Evolutionary conservation across 1,140 invertebrate species (phyloP).

Genomic region (Gryon sp.): DNA sequence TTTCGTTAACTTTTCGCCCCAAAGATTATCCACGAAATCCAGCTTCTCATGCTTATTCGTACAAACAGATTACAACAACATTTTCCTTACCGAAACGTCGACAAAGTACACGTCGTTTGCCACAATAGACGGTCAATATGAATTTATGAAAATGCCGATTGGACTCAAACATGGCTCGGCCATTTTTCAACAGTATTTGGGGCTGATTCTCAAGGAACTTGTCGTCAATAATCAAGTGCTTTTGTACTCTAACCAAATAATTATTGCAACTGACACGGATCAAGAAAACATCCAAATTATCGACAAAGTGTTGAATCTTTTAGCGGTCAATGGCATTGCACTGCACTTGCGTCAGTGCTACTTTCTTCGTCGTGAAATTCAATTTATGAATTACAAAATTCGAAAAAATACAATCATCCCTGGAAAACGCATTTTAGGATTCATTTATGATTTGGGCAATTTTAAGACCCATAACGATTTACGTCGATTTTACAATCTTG

Average conservation of each 20-base stretch:
- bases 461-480: not conserved
- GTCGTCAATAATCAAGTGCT: slow-evolving; percentile 5
- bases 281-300: slow-evolving; percentile 20
- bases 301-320: slow-evolving; percentile 2
- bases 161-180: slow-evolving; percentile 48
- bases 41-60: slow-evolving; percentile 44
- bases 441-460: not conserved
- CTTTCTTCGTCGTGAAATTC: slow-evolving; percentile 22
- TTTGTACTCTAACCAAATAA: slow-evolving; percentile 6
- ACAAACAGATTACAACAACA: slow-evolving; percentile 30
- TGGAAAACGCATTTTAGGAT: not conserved
- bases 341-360: slow-evolving; percentile 47
- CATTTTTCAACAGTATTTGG: slow-evolving; percentile 58
- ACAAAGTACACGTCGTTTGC: slow-evolving; percentile 49
- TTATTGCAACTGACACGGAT: slow-evolving; percentile 11
- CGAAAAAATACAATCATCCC: slow-evolving; percentile 1
- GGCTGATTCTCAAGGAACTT: slow-evolving; percentile 23
- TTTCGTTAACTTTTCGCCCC: not conserved
- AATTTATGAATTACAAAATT: slow-evolving; percentile 37
- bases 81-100: slow-evolving; percentile 14
- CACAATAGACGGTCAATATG: slow-evolving; percentile 26
- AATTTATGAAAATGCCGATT: slow-evolving; percentile 40
- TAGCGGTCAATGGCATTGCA: slow-evolving; percentile 8
- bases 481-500: not conserved
- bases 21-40: slow-evolving; percentile 17